Conservation (phyloP, 2,888 invertebrate genomes). For the Platycnemis pennipes region DNA sequence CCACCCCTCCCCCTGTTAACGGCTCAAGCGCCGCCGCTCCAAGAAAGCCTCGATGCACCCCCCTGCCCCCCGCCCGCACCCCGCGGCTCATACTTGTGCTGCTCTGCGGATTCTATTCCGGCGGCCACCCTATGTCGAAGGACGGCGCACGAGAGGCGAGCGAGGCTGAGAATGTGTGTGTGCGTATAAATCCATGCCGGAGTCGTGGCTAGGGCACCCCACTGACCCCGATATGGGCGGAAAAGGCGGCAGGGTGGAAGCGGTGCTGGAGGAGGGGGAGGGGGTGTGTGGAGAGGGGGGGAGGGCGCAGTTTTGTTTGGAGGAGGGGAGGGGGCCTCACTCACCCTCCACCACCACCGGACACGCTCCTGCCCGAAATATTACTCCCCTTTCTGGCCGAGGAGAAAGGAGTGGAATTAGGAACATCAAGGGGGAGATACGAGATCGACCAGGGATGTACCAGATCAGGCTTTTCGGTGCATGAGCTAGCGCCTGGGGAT, state of each 20-base stretch:
- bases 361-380: constrained; percentile 49
- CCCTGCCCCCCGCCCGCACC: not conserved
- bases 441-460: no score
- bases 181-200: constrained; percentile 53
- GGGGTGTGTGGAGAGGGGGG: not conserved
- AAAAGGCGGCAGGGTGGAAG: not conserved
- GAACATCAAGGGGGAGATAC: not conserved
- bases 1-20: constrained; percentile 45
- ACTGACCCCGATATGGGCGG: constrained; percentile 61
- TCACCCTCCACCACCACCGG: no score
- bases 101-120: constrained; percentile 40
- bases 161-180: not conserved
- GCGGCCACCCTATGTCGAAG: constrained; percentile 52
- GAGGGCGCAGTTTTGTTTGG: not conserved
- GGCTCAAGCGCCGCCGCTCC: constrained; percentile 25
- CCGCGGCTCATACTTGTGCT: constrained; percentile 27
- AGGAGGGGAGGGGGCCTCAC: constrained; percentile 27
- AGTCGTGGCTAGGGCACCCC: constrained; percentile 65
- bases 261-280: not conserved
- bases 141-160: constrained; percentile 1
- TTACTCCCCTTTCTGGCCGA: not conserved
- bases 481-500: no score
- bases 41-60: not conserved
- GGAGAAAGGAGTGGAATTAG: not conserved
- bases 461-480: no score